Percentiles rank a stretch among this genome's conserved stretches.
Conservation (phyloP, 2,888 invertebrate species). For the Drosophila rubida region DNA sequence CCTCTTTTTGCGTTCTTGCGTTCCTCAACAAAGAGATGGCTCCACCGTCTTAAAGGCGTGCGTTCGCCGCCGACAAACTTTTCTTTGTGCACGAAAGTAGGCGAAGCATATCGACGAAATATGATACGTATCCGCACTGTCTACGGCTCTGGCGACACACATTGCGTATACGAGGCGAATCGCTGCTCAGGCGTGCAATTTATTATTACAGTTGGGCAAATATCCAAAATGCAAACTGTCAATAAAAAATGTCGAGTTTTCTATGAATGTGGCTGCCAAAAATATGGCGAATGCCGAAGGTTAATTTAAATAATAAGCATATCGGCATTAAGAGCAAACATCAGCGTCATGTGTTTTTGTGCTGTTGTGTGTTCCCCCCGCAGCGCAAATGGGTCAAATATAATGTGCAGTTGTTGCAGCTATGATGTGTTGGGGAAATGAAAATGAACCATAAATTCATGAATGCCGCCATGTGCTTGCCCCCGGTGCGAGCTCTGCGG, state of each 20-base stretch:
- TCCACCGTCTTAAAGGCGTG: slow-evolving; percentile 40
- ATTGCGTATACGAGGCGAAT: slow-evolving; percentile 20
- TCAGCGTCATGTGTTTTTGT: neutral
- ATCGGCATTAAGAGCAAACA: neutral
- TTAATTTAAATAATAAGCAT: neutral
- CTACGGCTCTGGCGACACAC: slow-evolving; percentile 25
- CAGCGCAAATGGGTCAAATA: slow-evolving; percentile 1
- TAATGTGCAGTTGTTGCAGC: neutral
- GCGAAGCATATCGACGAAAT: slow-evolving; percentile 29
- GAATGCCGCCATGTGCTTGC: slow-evolving; percentile 26
- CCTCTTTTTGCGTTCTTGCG: neutral
- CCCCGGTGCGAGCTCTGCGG: slow-evolving; percentile 27
- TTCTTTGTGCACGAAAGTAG: slow-evolving; percentile 3
- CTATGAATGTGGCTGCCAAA: neutral
- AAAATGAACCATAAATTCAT: slow-evolving; percentile 55
- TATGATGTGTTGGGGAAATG: slow-evolving; percentile 19
- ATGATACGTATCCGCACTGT: slow-evolving; percentile 45
- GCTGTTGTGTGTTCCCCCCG: neutral
- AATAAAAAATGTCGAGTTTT: slow-evolving; percentile 27
- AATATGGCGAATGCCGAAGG: neutral
- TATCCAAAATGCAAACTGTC: slow-evolving; percentile 45
- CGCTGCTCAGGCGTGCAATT: slow-evolving; percentile 55
- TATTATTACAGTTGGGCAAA: slow-evolving; percentile 53
- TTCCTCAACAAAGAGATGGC: slow-evolving; percentile 1
- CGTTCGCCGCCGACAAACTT: slow-evolving; percentile 35